A percentile compares a stretch with the other conserved stretches of the same genome.
Evolutionary conservation across 2,888 invertebrate species (phyloP).

Genomic region (Acanthopleura granulata): DNA sequence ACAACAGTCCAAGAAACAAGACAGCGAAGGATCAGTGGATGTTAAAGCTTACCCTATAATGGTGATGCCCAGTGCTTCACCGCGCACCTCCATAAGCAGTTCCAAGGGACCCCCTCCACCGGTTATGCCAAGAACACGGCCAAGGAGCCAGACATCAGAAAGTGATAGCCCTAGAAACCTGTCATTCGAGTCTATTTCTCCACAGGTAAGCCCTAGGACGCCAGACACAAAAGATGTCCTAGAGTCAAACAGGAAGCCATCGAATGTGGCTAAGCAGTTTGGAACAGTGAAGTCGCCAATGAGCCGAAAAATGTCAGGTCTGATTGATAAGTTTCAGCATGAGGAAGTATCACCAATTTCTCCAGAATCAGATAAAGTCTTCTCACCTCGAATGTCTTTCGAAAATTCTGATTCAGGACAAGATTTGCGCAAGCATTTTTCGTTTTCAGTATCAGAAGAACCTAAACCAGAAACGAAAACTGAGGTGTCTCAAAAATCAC

Average conservation of each 20-base stretch:
- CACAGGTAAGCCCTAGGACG: too few relatives aligned
- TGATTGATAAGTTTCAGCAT: slow-evolving; percentile 6
- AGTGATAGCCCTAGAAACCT: too few relatives aligned
- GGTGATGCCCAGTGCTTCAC: not conserved
- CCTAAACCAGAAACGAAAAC: not conserved
- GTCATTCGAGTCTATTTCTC: too few relatives aligned
- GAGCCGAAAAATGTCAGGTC: slow-evolving; percentile 15
- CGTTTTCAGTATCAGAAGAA: not conserved
- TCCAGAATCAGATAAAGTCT: not conserved
- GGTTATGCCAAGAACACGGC: too few relatives aligned
- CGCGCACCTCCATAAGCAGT: too few relatives aligned
- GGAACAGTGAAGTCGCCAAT: slow-evolving; percentile 11
- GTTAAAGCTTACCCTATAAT: not conserved
- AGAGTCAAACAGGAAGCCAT: not conserved
- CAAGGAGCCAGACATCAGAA: too few relatives aligned
- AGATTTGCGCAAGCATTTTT: not conserved
- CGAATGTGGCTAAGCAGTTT: slow-evolving; percentile 5
- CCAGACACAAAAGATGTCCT: not conserved
- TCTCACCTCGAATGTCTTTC: not conserved
- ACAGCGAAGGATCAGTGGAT: not conserved
- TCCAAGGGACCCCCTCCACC: not conserved
- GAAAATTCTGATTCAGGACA: not conserved
- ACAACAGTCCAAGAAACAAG: too few relatives aligned
- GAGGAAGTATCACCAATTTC: not conserved
- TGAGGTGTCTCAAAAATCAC: not conserved